These are phyloP conservation scores for Helicolenus hilgendorfi DNA, from an alignment of 2,797 vertebrate species.

Conservation along the genomic window DNA sequence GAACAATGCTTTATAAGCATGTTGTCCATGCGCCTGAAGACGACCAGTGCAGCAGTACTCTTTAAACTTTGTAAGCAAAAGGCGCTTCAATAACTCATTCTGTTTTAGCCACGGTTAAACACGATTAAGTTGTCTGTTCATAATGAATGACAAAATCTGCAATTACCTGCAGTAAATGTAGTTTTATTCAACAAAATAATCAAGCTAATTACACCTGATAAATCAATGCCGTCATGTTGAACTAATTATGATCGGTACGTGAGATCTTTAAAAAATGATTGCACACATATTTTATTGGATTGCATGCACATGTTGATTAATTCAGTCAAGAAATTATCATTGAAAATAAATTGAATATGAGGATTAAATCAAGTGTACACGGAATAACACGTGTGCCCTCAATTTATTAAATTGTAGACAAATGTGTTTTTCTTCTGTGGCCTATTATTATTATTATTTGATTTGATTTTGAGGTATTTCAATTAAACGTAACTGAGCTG, in stretches of 20 bases:
- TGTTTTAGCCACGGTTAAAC: background rate
- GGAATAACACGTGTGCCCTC: background rate
- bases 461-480: background rate
- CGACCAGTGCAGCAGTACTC: background rate
- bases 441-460: background rate
- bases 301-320: constrained; percentile 13
- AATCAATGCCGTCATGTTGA: constrained; percentile 8
- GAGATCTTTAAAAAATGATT: constrained; percentile 16
- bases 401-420: background rate
- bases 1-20: background rate
- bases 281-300: background rate
- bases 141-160: constrained; percentile 16
- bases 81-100: background rate
- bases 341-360: background rate
- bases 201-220: constrained; percentile 26
- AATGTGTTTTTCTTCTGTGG: background rate
- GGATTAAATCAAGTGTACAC: background rate
- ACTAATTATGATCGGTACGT: constrained; percentile 23
- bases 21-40: background rate
- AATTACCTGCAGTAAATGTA: constrained; percentile 10
- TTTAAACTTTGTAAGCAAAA: background rate
- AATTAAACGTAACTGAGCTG: background rate
- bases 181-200: constrained; percentile 17
- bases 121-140: background rate
- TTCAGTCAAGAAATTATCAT: background rate